phyloP scores from a whole-genome alignment of 92 coral and sea anemone species.

The Phymanthus crucifer region DNA sequence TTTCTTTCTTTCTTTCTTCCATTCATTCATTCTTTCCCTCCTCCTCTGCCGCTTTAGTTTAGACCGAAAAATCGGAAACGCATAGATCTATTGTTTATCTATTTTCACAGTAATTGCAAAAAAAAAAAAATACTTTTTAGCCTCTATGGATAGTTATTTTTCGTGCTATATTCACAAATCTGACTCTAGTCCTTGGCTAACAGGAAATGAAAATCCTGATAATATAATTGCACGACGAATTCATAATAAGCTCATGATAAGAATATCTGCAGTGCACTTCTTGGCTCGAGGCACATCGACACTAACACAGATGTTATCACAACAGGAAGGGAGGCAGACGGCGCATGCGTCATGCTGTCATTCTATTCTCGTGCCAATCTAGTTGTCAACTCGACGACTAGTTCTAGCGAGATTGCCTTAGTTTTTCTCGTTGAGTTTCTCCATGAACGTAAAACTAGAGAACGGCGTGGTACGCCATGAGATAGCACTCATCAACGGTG shows the following conservation, averaged over 20 bases:
- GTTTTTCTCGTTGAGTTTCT: background rate
- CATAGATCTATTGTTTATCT: background rate
- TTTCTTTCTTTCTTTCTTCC: background rate
- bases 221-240: background rate
- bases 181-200: background rate
- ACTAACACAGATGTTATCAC: constrained; percentile 2
- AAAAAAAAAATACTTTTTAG: background rate
- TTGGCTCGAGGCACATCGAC: background rate
- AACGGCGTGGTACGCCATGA: constrained; percentile 58
- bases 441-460: constrained; percentile 8
- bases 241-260: background rate
- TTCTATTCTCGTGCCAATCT: background rate
- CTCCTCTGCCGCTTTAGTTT: background rate
- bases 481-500: constrained; percentile 69
- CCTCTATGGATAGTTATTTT: too few relatives aligned
- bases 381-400: background rate
- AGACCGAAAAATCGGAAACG: background rate
- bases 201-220: background rate
- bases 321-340: background rate
- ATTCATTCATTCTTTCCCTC: background rate
- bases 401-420: background rate
- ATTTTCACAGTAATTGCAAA: background rate
- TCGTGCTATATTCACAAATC: too few relatives aligned
- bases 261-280: background rate
- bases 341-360: constrained; percentile 41